phyloP scores from a whole-genome alignment of 2,797 vertebrate genomes.

The Sebastes reedi region DNA sequence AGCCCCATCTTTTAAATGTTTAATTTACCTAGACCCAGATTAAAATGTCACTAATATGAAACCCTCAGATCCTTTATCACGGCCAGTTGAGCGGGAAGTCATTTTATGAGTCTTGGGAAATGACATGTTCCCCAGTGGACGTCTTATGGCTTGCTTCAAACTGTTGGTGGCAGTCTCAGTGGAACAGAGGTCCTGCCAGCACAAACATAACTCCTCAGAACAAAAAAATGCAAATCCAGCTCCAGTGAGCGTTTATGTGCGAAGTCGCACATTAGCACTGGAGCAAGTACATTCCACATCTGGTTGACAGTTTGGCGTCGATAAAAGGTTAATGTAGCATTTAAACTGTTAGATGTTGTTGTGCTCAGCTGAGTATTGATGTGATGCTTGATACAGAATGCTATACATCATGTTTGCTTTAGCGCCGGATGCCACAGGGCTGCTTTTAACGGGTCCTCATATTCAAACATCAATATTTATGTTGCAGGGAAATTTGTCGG shows the following conservation, averaged over 20 bases:
- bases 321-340: constrained; percentile 52
- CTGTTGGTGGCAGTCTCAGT: constrained; percentile 20
- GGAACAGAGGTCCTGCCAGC: constrained; percentile 8
- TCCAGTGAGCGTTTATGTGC: constrained; percentile 2
- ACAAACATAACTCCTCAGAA: constrained; percentile 8
- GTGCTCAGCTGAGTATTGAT: constrained; percentile 20
- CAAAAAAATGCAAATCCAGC: background rate
- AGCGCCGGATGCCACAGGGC: background rate
- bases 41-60: constrained; percentile 60
- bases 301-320: constrained; percentile 14
- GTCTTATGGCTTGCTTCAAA: constrained; percentile 9
- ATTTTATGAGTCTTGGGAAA: constrained; percentile 43
- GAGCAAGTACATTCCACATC: constrained; percentile 8
- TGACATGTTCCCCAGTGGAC: constrained; percentile 27
- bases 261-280: constrained; percentile 17
- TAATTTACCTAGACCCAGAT: constrained; percentile 59
- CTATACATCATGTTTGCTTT: constrained; percentile 9
- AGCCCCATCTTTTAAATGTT: constrained; percentile 45
- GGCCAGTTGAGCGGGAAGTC: constrained; percentile 47
- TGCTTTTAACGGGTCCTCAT: background rate
- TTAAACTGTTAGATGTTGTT: constrained; percentile 13
- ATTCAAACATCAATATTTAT: constrained; percentile 21
- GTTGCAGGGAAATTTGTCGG: background rate
- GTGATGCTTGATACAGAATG: background rate
- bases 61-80: constrained; percentile 44